Base-by-base conservation (phyloP, 1,140 invertebrate genomes). In the Lepidotrigona ventralis region DNA sequence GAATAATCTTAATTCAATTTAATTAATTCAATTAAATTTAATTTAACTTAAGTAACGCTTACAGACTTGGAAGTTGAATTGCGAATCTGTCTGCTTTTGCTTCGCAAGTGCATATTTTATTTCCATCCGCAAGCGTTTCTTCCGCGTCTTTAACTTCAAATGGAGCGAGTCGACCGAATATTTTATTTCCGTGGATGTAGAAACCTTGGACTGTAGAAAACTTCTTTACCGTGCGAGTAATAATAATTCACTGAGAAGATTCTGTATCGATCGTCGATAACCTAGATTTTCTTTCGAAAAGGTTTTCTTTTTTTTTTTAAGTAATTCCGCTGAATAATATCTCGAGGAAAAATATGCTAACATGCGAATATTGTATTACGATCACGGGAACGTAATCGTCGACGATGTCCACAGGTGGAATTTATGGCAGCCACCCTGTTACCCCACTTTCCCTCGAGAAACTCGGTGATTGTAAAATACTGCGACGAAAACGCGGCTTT, bases 401-500 rank as follows among this genome's bases (percentile, higher is more conserved):
- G 72, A 68, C 75, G 56, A 75, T 23, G 58, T 66, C 46, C 26
- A 33, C n/a, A 1, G 2, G 6, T 29, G 64, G n/a, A 83, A 83
- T 81, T 75, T 82, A 77, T 78, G 5, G 14, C 54, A n/a, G 33
- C 71, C 26, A 73, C 58, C 39, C 69, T 21, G 39, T 66, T 72
- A 51, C 21, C 29, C 23, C n/a, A 51, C 46, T 23, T 58, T 26
- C 58, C 60, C 56, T 54, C 39, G 81, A 72, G 76, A 84, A 86
- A 83, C 54, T 64, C 64, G 70, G 14, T 58, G 60, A 84, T 77
- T 80, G 51, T 86, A 70, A 81, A 77, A 76, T 60, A 74, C 46
- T 17, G 70, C 56, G 68, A 51, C 71, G 60, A 80, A 86, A 83
- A 85, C 21, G 64, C 51, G 51, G 72, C 75, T 33, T 66, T 69